phyloP scores from a whole-genome alignment of 2,797 vertebrate species.

The Lycodopsis pacificus region DNA sequence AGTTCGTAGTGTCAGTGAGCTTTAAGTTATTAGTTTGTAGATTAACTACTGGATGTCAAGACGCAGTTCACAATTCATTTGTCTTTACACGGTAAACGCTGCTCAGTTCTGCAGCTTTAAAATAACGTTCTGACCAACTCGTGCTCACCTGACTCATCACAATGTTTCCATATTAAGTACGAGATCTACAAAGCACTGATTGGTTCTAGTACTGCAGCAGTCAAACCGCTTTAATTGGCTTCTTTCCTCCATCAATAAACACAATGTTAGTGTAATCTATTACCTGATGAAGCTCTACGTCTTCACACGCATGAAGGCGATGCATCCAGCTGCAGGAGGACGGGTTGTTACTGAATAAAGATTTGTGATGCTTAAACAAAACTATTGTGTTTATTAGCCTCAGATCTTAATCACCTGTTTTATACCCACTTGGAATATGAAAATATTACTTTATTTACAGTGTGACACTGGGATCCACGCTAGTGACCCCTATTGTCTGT shows the following conservation, averaged over 20 bases:
- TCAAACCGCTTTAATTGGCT: background rate
- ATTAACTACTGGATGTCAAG: background rate
- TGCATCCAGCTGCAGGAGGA: background rate
- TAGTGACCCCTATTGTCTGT: background rate
- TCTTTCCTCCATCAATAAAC: background rate
- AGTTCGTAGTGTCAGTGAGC: background rate
- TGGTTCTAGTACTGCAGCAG: background rate
- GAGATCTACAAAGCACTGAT: background rate
- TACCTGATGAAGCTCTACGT: background rate
- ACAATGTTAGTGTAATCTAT: background rate
- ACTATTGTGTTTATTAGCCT: background rate
- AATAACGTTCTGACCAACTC: background rate
- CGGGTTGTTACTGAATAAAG: slow-evolving; percentile 30
- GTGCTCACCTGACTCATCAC: background rate
- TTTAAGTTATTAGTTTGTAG: background rate
- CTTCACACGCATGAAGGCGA: background rate
- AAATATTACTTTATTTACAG: background rate
- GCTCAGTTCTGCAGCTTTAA: slow-evolving; percentile 2
- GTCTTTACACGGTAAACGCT: background rate
- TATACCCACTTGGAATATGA: background rate
- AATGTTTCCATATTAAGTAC: background rate
- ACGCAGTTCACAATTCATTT: background rate
- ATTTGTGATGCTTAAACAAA: slow-evolving; percentile 30
- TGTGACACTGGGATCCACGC: no score
- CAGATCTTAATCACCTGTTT: background rate